phyloP scores from a whole-genome alignment of 92 coral and sea anemone genomes.

The Epizoanthus ramosus region DNA sequence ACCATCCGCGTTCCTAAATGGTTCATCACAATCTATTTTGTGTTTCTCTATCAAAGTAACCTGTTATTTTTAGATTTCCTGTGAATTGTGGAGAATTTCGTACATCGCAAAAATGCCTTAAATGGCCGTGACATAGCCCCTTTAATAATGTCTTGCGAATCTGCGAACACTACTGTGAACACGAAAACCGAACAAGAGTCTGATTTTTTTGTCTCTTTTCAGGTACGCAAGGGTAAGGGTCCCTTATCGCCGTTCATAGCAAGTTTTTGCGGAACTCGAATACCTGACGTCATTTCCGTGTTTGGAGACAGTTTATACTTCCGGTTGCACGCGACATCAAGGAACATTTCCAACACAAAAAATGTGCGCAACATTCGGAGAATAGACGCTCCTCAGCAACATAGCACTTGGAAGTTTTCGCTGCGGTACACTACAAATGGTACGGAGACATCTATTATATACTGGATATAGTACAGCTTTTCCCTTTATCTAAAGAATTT shows the following conservation, averaged over 20 bases:
- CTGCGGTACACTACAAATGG: conserved; percentile 58
- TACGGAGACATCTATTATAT: conserved; percentile 18
- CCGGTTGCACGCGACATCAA: conserved; percentile 63
- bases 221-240: conserved; percentile 76
- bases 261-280: conserved; percentile 65
- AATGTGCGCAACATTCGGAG: conserved; percentile 17
- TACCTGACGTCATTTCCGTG: conserved; percentile 60
- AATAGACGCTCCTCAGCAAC: not conserved
- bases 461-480: not conserved
- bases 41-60: too few relatives aligned
- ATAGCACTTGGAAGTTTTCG: conserved; percentile 44
- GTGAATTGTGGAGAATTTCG: too few relatives aligned
- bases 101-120: too few relatives aligned
- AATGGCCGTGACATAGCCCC: too few relatives aligned
- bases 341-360: conserved; percentile 1
- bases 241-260: conserved; percentile 64
- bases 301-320: conserved; percentile 64
- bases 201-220: too few relatives aligned
- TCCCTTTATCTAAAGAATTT: not conserved
- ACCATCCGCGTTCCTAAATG: too few relatives aligned
- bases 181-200: too few relatives aligned
- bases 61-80: too few relatives aligned
- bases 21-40: too few relatives aligned
- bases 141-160: too few relatives aligned
- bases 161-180: too few relatives aligned